Conservation (phyloP, 2,113 vertebrate genomes). For the Lontra canadensis region DNA sequence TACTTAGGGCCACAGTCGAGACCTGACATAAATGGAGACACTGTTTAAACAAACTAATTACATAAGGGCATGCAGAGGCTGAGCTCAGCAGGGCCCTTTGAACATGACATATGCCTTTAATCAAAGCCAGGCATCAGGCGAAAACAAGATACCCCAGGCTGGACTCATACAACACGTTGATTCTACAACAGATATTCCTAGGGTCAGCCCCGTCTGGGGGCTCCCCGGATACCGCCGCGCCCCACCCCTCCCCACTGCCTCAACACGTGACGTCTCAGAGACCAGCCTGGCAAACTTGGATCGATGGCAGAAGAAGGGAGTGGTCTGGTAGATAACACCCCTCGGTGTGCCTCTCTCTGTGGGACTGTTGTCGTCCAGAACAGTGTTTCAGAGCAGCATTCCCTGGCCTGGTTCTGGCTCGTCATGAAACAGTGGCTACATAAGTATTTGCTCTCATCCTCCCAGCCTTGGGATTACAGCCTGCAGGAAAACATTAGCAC, state of each 20-base stretch:
- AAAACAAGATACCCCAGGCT: conserved; percentile 82
- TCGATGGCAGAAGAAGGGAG: background rate
- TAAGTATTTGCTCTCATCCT: background rate
- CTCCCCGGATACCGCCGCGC: conserved; percentile 60
- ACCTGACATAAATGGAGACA: conserved; percentile 88
- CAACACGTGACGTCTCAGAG: background rate
- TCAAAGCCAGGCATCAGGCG: conserved; percentile 85
- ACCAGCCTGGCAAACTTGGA: background rate
- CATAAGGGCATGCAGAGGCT: conserved; percentile 85
- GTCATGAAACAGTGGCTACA: background rate
- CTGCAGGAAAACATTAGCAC: background rate
- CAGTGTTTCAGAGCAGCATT: background rate
- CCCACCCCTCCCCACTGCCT: conserved; percentile 26
- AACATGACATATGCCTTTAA: conserved; percentile 87
- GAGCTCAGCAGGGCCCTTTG: conserved; percentile 84
- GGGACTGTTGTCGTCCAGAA: background rate
- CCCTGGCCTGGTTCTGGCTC: background rate
- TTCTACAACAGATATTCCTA: conserved; percentile 82
- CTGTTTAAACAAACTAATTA: conserved; percentile 90
- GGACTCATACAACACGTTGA: conserved; percentile 77
- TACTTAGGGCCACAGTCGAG: conserved; percentile 85
- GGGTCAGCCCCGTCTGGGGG: conserved; percentile 73
- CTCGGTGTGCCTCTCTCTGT: background rate
- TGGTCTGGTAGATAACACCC: background rate
- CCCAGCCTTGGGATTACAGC: background rate